Evolutionary conservation across 2,113 vertebrate species (phyloP), one percentile per base, ranked within the genome.

Genomic region (Callospermophilus lateralis): DNA sequence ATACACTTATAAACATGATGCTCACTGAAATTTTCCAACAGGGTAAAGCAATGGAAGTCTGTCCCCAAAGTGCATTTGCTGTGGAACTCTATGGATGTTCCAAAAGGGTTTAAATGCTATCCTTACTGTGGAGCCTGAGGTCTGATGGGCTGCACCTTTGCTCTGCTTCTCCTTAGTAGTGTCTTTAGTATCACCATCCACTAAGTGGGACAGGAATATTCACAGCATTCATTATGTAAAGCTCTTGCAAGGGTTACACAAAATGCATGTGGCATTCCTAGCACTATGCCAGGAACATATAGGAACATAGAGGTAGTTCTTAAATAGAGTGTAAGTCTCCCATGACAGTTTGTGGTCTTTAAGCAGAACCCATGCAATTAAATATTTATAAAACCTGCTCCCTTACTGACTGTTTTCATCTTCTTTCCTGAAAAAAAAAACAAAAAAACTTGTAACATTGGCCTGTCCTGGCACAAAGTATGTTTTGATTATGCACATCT

Each of bases 401-500:
- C 72, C 37, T 78, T 34, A 22, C 24, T 92, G 19, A 5, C 0
- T 42, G 30, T 84, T 87, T 93, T 13, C 28, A 39, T 72, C 67
- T 68, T 78, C n/a, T n/a, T 93, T 94, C 85, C 73, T 34, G 10
- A 45, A 45, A 45, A 45, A 45, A 45, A 45, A 45, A 45, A 45
- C 7, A 45, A 8, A 11, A 8, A 22, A 84, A 93, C 26, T 86
- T 45, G 45, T 48, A 42, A 30, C 1, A 34, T 8, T 6, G 76
- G 70, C 37, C 70, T 65, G 55, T 63, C 51, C 84, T 37, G 51
- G 51, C 9, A 12, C 3, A 34, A 53, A 53, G 0, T 74, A 6
- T 34, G 74, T 81, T 96, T 67, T 92, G 68, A 96, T 93, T 84
- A 93, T 61, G 63, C 76, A 95, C 76, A 51, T 95, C 97, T 92